Evolutionary conservation across 2,113 vertebrate species (phyloP).

Genomic region (Muscicapa adusta): DNA sequence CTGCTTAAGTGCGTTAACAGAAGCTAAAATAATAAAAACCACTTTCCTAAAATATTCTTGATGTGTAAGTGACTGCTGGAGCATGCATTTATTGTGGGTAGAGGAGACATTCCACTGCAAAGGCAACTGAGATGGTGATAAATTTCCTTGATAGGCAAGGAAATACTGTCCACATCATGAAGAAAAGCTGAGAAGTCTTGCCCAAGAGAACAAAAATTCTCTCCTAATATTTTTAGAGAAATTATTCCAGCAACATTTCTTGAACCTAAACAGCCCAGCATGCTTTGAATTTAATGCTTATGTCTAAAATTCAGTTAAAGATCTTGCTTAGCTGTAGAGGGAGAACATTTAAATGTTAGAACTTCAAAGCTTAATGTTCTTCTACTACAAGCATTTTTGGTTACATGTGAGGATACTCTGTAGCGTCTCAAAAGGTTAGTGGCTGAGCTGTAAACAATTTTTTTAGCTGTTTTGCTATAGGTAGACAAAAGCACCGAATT

Average conservation of each 20-base stretch:
- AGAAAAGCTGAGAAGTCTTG: neutral
- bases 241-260: neutral
- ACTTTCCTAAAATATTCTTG: neutral
- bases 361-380: neutral
- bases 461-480: neutral
- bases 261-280: neutral
- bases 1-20: neutral
- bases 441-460: rapidly evolving
- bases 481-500: neutral
- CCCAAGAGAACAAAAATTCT: neutral
- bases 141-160: neutral
- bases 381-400: neutral
- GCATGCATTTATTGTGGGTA: neutral
- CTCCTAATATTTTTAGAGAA: neutral
- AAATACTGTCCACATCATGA: neutral
- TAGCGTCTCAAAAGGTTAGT: neutral
- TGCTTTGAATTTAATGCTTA: neutral
- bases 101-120: neutral
- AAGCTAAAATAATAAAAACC: neutral
- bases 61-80: neutral
- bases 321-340: neutral
- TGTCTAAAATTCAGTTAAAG: neutral
- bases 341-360: neutral
- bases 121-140: neutral
- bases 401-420: neutral